Evolutionary conservation across 2,888 invertebrate genomes (phyloP).

Genomic region (Hybos culiciformis): DNA sequence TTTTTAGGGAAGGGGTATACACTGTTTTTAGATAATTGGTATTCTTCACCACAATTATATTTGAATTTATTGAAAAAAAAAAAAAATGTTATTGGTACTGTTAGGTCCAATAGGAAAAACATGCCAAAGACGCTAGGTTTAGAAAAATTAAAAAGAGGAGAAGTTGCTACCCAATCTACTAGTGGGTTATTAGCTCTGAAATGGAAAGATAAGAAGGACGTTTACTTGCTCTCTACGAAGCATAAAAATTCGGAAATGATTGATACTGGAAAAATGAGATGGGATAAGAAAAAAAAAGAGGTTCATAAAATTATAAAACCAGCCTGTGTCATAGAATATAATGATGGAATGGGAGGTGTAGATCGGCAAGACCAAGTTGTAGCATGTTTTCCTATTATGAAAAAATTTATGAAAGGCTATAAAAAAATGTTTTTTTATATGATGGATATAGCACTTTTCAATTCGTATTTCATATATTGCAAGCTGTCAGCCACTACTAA

Average conservation of each 20-base stretch:
- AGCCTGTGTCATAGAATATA: constrained; percentile 6
- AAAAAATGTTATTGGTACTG: too few relatives aligned
- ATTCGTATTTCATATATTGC: too few relatives aligned
- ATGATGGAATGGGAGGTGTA: constrained; percentile 5
- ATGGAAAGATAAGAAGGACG: constrained; percentile 1
- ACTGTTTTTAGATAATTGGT: constrained; percentile 1
- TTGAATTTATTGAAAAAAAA: too few relatives aligned
- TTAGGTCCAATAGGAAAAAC: too few relatives aligned
- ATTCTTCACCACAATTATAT: constrained; percentile 3
- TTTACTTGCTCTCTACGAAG: constrained; percentile 1
- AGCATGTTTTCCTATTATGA: constrained; percentile 5
- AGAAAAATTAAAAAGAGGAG: too few relatives aligned
- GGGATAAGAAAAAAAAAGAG: background rate
- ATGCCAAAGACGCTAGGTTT: too few relatives aligned
- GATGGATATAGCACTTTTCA: too few relatives aligned
- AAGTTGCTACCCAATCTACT: too few relatives aligned
- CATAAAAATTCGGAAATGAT: constrained; percentile 4
- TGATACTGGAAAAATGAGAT: constrained; percentile 1
- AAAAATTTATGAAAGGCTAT: constrained; percentile 5
- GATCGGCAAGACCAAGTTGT: constrained; percentile 5
- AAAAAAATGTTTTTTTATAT: background rate
- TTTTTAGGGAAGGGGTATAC: constrained; percentile 3
- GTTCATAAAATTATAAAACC: constrained; percentile 4
- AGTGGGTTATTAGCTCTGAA: too few relatives aligned
- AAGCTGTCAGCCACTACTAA: too few relatives aligned